Evolutionary conservation across 2,113 vertebrate species (phyloP).

Genomic region (Erinaceus europaeus): DNA sequence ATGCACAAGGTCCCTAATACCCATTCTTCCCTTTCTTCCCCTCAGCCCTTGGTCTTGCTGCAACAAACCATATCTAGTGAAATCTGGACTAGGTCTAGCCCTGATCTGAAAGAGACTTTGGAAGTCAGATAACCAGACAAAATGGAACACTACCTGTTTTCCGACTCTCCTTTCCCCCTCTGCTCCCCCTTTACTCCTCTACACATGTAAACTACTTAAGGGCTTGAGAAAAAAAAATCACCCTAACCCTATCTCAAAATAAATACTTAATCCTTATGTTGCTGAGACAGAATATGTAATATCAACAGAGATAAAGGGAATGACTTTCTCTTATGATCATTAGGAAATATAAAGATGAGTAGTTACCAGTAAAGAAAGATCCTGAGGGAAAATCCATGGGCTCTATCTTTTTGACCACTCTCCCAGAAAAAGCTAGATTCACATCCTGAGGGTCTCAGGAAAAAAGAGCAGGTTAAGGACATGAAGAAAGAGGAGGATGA

Average conservation of each 20-base stretch:
- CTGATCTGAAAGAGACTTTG: background rate
- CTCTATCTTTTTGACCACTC: background rate
- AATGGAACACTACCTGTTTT: background rate
- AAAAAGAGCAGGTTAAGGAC: background rate
- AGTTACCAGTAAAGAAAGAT: background rate
- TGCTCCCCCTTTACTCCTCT: no score
- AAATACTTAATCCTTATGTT: background rate
- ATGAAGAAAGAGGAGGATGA: background rate
- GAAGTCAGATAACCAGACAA: background rate
- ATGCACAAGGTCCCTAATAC: no score
- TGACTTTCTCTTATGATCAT: background rate
- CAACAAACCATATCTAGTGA: no score
- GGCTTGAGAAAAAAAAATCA: background rate
- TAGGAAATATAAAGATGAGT: background rate
- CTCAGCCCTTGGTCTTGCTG: no score
- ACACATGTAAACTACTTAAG: background rate
- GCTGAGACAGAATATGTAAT: background rate
- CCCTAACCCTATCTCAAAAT: background rate
- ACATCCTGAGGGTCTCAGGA: background rate
- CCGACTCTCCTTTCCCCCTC: fast-evolving
- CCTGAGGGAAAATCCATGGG: background rate
- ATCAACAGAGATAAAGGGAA: background rate
- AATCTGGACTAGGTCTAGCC: no score
- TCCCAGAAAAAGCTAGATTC: background rate
- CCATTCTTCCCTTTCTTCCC: no score